A percentile compares a stretch with the other conserved stretches of the same genome.
These are phyloP conservation scores for Phasia obesa DNA, from an alignment of 2,888 invertebrate genomes.

Conservation along the genomic window DNA sequence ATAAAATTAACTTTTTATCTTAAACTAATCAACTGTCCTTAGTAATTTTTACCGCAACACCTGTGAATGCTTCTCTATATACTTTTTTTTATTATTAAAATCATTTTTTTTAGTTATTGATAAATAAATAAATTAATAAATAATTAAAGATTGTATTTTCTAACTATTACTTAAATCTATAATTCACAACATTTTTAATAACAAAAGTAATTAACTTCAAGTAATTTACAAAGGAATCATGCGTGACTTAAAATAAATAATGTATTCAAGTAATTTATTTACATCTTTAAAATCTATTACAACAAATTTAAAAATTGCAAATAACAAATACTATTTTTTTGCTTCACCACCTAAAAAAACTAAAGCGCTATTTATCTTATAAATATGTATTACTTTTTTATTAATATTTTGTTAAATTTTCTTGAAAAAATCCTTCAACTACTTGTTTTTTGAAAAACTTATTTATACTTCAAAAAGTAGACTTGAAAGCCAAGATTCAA, in stretches of 20 bases:
- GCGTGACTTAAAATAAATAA: too few relatives aligned
- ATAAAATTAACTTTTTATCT: constrained; percentile 18
- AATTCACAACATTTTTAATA: constrained; percentile 9
- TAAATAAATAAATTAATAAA: not conserved
- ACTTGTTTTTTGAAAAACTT: not conserved
- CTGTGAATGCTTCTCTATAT: constrained; percentile 66
- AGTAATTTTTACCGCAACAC: constrained; percentile 47
- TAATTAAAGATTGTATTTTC: too few relatives aligned
- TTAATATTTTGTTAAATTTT: not conserved
- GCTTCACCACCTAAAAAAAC: constrained; percentile 67
- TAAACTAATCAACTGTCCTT: constrained; percentile 35
- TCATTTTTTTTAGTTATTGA: constrained; percentile 12
- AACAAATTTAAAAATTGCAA: constrained; percentile 49
- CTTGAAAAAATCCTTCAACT: not conserved
- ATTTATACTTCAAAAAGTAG: too few relatives aligned
- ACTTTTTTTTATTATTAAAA: constrained; percentile 1
- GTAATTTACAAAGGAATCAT: not conserved
- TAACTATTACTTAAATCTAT: too few relatives aligned
- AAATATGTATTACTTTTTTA: too few relatives aligned
- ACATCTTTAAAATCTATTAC: constrained; percentile 60
- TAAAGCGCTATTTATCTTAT: constrained; percentile 13
- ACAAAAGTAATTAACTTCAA: constrained; percentile 1
- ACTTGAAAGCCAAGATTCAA: too few relatives aligned
- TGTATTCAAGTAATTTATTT: too few relatives aligned
- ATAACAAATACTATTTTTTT: constrained; percentile 45